Conservation (phyloP, 2,888 invertebrate genomes). For the Criorhina ranunculi region DNA sequence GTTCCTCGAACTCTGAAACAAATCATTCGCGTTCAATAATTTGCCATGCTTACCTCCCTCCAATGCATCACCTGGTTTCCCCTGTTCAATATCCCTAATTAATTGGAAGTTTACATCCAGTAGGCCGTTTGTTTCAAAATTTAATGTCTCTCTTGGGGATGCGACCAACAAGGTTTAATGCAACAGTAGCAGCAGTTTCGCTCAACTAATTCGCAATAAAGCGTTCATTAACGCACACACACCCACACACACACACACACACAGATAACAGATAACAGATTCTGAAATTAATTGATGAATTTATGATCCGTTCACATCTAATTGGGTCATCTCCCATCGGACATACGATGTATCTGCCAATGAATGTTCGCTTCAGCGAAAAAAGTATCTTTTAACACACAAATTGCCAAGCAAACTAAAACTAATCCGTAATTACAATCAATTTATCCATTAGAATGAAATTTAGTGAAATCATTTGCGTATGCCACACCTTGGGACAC, state of each 20-base stretch:
- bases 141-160: conserved; percentile 21
- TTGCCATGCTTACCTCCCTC: not conserved
- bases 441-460: conserved; percentile 11
- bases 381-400: no score
- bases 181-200: not conserved
- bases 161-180: not conserved
- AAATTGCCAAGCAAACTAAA: no score
- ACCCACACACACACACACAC: no score
- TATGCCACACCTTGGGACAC: no score
- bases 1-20: no score
- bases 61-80: not conserved
- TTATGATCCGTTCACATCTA: conserved; percentile 41
- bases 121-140: conserved; percentile 11
- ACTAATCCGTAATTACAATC: conserved; percentile 11
- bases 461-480: conserved; percentile 2
- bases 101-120: conserved; percentile 1
- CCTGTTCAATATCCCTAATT: conserved; percentile 7
- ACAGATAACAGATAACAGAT: conserved; percentile 30
- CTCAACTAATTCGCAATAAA: conserved; percentile 12
- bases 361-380: not conserved
- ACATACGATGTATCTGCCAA: not conserved
- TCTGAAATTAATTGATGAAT: conserved; percentile 42
- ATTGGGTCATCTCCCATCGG: conserved; percentile 47
- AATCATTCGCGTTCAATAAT: not conserved
- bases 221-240: not conserved